Percentiles rank a stretch among this genome's conserved stretches.
These are phyloP conservation scores for Mionectes macconnelli DNA, from an alignment of 2,113 vertebrate species.

Conservation along the genomic window DNA sequence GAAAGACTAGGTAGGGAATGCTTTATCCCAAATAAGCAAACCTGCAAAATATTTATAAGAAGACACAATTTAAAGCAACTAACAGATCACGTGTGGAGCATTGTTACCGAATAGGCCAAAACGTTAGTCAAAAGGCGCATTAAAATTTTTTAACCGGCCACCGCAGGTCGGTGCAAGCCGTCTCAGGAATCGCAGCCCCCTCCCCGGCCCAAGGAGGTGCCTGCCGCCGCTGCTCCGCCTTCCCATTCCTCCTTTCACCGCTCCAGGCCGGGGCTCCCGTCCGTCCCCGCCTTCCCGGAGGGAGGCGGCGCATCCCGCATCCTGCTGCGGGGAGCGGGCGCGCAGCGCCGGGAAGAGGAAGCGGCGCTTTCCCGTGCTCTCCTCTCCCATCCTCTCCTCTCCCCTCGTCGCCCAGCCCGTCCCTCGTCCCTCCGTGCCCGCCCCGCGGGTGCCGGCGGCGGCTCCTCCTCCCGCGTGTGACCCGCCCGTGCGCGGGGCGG, in stretches of 20 bases:
- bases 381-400: not conserved
- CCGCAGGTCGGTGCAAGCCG: accelerated
- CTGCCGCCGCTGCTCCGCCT: not conserved
- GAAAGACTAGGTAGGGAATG: too few relatives aligned
- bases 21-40: not conserved
- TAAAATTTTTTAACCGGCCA: not conserved
- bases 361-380: not conserved
- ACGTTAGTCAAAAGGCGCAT: not conserved
- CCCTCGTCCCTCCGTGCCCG: not conserved
- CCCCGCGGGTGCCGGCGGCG: not conserved
- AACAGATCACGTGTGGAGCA: not conserved
- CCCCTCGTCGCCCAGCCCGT: not conserved
- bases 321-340: not conserved
- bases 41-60: not conserved
- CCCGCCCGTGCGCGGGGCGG: not conserved
- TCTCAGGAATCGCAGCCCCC: accelerated
- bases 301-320: not conserved
- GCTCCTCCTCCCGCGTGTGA: slow-evolving; percentile 29
- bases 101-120: not conserved
- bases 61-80: too few relatives aligned
- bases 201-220: not conserved
- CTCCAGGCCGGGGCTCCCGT: not conserved
- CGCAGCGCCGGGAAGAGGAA: not conserved
- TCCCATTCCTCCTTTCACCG: too few relatives aligned
- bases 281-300: not conserved